Percentiles rank a stretch among this genome's conserved stretches.
Evolutionary conservation across 92 coral and sea anemone genomes (phyloP).

Genomic region (Zoanthus solanderi): DNA sequence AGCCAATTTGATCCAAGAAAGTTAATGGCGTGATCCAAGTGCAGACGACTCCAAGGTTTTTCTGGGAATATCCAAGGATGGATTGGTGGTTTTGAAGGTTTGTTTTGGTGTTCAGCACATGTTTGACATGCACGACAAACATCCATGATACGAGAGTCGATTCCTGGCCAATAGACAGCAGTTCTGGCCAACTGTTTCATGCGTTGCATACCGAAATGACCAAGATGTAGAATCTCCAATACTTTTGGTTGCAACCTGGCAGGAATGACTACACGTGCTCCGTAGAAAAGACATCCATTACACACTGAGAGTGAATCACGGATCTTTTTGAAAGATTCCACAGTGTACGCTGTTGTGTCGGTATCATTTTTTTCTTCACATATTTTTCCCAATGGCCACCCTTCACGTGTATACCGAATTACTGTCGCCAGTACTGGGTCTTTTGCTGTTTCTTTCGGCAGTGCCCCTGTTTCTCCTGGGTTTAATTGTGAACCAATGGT

Average conservation of each 20-base stretch:
- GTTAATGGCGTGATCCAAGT: not conserved
- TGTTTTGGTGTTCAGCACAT: not conserved
- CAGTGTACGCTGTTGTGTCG: not conserved
- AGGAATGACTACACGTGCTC: constrained; percentile 6
- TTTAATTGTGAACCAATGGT: constrained; percentile 41
- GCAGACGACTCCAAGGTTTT: constrained; percentile 41
- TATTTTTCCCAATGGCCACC: constrained; percentile 5
- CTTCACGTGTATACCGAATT: not conserved
- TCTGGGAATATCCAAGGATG: constrained; percentile 52
- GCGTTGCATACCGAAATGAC: no score
- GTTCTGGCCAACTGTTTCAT: no score
- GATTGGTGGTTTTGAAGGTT: constrained; percentile 13
- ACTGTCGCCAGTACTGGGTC: not conserved
- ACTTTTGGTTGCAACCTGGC: not conserved
- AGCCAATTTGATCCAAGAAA: constrained; percentile 48
- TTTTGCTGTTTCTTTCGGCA: constrained; percentile 35
- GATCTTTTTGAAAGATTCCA: constrained; percentile 21
- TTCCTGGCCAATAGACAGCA: not conserved
- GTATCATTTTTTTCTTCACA: not conserved
- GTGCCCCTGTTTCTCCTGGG: constrained; percentile 39
- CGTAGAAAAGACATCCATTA: constrained; percentile 19
- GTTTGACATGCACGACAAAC: constrained; percentile 37
- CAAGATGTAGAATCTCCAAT: not conserved
- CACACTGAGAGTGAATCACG: constrained; percentile 22
- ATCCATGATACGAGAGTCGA: not conserved